These are phyloP conservation scores for Epinephelus lanceolatus DNA, from an alignment of 2,113 vertebrate genomes.

Conservation along the genomic window DNA sequence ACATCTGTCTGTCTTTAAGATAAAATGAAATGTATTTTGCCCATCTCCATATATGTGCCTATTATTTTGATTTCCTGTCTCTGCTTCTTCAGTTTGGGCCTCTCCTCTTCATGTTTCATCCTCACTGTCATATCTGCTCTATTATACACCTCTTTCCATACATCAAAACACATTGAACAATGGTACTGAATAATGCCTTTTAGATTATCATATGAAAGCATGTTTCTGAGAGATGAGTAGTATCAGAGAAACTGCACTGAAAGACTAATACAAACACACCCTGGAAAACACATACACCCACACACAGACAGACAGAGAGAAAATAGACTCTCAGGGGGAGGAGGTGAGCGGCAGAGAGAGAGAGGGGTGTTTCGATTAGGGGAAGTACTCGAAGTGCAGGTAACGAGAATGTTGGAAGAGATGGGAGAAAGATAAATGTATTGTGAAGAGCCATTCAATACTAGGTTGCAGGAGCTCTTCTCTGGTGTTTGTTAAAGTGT, in stretches of 20 bases:
- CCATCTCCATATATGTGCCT: neutral
- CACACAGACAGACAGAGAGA: neutral
- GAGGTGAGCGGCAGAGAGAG: neutral
- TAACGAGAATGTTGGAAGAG: conserved; percentile 20
- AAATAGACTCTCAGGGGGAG: conserved; percentile 7
- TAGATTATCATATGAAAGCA: conserved; percentile 59
- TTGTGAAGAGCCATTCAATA: conserved; percentile 42
- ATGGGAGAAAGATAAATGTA: conserved; percentile 30
- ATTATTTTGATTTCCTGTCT: neutral
- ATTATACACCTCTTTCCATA: neutral
- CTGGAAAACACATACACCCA: conserved; percentile 5
- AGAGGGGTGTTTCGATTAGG: conserved; percentile 29
- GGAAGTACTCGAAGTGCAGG: conserved; percentile 2
- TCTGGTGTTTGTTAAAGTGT: conserved; percentile 30
- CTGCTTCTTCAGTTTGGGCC: neutral
- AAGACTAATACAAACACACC: conserved; percentile 7
- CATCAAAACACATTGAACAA: conserved; percentile 52
- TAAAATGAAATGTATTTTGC: conserved; percentile 1
- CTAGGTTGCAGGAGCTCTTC: conserved; percentile 13
- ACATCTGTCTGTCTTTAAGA: neutral
- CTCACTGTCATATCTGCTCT: conserved; percentile 17
- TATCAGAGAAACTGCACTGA: conserved; percentile 31
- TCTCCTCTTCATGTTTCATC: conserved; percentile 15
- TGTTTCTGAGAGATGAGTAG: conserved; percentile 14
- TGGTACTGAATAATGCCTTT: conserved; percentile 24